Evolutionary conservation across 1,140 invertebrate species (phyloP).

Genomic region (Caligus rogercresseyi): DNA sequence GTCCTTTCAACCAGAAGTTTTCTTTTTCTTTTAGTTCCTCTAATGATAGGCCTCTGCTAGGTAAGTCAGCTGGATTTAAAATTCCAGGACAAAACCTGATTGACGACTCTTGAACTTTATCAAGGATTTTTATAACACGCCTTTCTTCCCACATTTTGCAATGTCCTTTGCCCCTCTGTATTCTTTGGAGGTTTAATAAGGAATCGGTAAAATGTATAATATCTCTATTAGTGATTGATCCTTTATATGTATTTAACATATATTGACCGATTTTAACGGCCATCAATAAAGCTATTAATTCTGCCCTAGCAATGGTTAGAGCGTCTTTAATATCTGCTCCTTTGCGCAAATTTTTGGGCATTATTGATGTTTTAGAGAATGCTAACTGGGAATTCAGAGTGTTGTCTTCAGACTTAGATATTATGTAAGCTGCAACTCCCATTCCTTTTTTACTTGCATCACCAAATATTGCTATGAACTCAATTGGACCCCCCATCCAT

Average conservation of each 20-base stretch:
- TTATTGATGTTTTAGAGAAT: slow-evolving; percentile 1
- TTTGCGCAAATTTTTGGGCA: slow-evolving; percentile 12
- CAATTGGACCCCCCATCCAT: not conserved
- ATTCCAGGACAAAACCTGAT: not conserved
- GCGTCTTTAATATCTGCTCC: not conserved
- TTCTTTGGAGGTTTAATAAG: not conserved
- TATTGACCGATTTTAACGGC: no score
- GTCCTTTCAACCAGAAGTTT: not conserved
- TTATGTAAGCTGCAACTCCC: slow-evolving; percentile 4
- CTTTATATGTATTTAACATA: not conserved
- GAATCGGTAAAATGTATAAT: not conserved
- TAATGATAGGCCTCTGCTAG: not conserved
- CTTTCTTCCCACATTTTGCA: slow-evolving; percentile 6
- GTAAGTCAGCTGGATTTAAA: not conserved
- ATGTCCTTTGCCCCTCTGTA: not conserved
- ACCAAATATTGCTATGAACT: not conserved
- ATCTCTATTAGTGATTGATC: not conserved
- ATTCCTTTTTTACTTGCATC: not conserved
- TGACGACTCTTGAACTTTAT: not conserved
- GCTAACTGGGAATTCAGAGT: not conserved
- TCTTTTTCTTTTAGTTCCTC: not conserved
- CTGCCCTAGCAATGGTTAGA: not conserved
- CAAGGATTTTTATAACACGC: not conserved
- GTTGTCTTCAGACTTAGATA: not conserved
- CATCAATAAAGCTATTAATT: not conserved